These are phyloP conservation scores for Mallateleia sp. DNA, from an alignment of 2,888 invertebrate species.

Conservation along the genomic window DNA sequence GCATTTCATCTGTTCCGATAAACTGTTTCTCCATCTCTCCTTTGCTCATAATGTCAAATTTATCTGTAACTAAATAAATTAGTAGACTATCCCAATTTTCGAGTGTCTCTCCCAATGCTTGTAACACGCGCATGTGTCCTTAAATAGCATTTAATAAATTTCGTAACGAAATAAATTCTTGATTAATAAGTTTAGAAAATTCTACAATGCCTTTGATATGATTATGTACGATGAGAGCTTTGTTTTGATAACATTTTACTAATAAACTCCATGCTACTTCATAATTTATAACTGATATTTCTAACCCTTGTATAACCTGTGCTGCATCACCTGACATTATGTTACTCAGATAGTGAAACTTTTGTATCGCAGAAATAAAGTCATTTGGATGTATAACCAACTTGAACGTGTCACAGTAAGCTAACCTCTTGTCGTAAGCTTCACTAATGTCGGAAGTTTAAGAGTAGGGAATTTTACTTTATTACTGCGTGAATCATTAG, in stretches of 20 bases:
- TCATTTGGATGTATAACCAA: constrained; percentile 79
- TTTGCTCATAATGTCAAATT: constrained; percentile 75
- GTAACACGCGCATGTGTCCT: constrained; percentile 73
- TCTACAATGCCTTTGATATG: constrained; percentile 73
- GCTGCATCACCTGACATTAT: too few species aligned
- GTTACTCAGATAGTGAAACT: too few species aligned
- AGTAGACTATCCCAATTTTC: constrained; percentile 79
- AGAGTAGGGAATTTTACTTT: too few species aligned
- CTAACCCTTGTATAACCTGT: constrained; percentile 70
- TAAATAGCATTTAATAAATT: constrained; percentile 69
- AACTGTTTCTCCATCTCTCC: constrained; percentile 75
- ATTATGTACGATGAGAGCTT: constrained; percentile 71
- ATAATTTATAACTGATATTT: constrained; percentile 75
- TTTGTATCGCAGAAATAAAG: too few species aligned
- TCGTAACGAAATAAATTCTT: constrained; percentile 51
- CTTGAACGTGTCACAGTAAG: constrained; percentile 75
- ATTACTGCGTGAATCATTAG: too few species aligned
- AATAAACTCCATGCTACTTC: constrained; percentile 71
- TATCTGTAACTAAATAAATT: constrained; percentile 76
- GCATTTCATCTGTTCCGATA: neutral
- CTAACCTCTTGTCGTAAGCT: too few species aligned
- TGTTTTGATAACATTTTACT: constrained; percentile 68
- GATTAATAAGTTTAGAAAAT: constrained; percentile 50
- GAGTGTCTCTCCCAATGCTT: constrained; percentile 74
- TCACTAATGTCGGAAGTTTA: too few species aligned